phyloP scores from a whole-genome alignment of 2,797 vertebrate genomes.

The Megalops cyprinoides region DNA sequence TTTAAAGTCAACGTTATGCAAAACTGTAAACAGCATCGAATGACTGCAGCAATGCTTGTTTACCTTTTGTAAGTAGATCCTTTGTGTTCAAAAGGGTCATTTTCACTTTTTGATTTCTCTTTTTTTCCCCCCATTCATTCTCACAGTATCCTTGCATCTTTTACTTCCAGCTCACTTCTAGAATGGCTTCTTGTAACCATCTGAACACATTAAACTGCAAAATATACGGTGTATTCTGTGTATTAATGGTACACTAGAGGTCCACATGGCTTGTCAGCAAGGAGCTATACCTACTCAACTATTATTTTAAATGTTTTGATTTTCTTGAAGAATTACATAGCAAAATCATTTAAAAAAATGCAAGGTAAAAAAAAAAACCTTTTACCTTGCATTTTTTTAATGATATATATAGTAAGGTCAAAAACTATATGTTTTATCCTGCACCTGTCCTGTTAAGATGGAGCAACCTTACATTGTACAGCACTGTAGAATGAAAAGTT shows the following conservation, averaged over 20 bases:
- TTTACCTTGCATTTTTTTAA: too few relatives aligned
- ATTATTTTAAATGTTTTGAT: not conserved
- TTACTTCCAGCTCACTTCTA: not conserved
- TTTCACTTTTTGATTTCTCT: not conserved
- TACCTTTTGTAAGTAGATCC: not conserved
- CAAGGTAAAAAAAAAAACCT: too few relatives aligned
- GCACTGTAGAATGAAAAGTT: not conserved
- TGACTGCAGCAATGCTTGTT: not conserved
- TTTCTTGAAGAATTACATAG: not conserved
- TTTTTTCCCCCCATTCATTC: not conserved
- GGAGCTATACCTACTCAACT: not conserved
- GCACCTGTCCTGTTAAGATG: too few relatives aligned
- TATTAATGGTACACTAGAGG: not conserved
- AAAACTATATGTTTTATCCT: too few relatives aligned
- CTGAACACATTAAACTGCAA: not conserved
- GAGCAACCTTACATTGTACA: not conserved
- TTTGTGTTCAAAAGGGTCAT: not conserved
- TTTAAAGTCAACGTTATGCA: not conserved
- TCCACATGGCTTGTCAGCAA: not conserved
- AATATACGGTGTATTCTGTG: too few relatives aligned
- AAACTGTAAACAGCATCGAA: not conserved
- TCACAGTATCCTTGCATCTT: not conserved
- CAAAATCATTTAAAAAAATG: too few relatives aligned
- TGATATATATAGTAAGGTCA: too few relatives aligned
- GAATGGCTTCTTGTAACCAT: not conserved